phyloP scores from a whole-genome alignment of 2,888 invertebrate genomes.

The Piscicola geometra region DNA sequence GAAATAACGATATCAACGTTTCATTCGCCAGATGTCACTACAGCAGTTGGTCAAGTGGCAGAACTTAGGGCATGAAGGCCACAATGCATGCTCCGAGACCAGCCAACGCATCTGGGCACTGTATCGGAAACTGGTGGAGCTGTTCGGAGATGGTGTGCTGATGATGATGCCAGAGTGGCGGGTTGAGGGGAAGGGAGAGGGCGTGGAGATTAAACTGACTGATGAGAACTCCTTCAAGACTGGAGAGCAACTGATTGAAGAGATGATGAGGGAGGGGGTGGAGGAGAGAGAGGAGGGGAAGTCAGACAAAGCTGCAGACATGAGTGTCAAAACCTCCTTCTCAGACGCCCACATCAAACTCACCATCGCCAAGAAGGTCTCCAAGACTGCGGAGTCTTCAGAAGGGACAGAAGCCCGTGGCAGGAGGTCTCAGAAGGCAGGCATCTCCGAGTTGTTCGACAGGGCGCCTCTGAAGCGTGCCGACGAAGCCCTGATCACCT shows the following conservation, averaged over 20 bases:
- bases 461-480: not conserved
- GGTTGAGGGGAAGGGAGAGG: not conserved
- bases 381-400: not conserved
- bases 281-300: not conserved
- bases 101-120: not conserved
- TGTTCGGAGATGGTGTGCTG: not conserved
- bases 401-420: not conserved
- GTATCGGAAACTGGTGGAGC: not conserved
- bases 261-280: conserved; percentile 4
- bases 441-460: conserved; percentile 33
- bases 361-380: conserved; percentile 17
- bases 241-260: not conserved
- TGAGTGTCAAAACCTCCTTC: conserved; percentile 5
- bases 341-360: not conserved
- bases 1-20: too few relatives aligned
- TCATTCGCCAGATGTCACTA: not conserved
- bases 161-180: not conserved
- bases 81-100: not conserved
- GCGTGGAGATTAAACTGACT: not conserved
- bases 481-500: conserved; percentile 36
- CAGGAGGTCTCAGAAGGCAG: not conserved
- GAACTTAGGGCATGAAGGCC: too few relatives aligned
- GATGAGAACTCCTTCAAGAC: conserved; percentile 2
- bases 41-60: not conserved
- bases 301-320: not conserved